Evolutionary conservation across 2,888 invertebrate genomes (phyloP), one percentile per base, ranked within the genome.

Genomic region (Tridacna gigas): DNA sequence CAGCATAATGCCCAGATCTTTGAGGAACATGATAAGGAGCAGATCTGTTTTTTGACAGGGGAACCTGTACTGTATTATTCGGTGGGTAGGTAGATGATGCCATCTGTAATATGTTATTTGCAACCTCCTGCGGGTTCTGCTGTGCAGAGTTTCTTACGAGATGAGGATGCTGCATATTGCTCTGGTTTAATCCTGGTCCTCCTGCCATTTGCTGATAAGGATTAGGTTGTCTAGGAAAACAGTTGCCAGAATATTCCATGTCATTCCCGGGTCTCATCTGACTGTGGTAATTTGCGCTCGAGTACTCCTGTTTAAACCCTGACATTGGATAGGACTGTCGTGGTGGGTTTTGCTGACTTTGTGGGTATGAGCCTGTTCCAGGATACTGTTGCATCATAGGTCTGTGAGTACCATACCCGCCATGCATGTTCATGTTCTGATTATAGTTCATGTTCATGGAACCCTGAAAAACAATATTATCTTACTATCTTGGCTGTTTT

Each of bases 41-140:
- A 48, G 90, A 89, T 65, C 93, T 82, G 56, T 88, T 88, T 75
- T 89, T 91, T 13, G 86, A 86, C 61, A 93, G 77, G 45, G 93
- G 93, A 63, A 93, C 91, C 74, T 93, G 92, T 12, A 93, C 93
- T 26, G 92, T 93, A 69, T 93, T 90, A 74, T 91, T 90, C 28
- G 90, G 88, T 22, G 91, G 90, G 83, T 92, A 94, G 15, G 89
- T 83, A 9, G 91, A 91, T 20, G 92, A 88, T 47, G 93, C 93
- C 91, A 94, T 93, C 75, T 94, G 94, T n/a, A 94, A 89, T 74
- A 94, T 94, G 76, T 91, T 93, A 82, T 94, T 93, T 20, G 94
- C 94, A 11, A 94, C 93, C 83, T 93, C 91, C 86, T 94, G 94
- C 69, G 94, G 94, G 74, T 89, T 94, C 82, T 92, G 92, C 82